Conservation (phyloP, 2,113 vertebrate genomes). For the Carassius auratus region DNA sequence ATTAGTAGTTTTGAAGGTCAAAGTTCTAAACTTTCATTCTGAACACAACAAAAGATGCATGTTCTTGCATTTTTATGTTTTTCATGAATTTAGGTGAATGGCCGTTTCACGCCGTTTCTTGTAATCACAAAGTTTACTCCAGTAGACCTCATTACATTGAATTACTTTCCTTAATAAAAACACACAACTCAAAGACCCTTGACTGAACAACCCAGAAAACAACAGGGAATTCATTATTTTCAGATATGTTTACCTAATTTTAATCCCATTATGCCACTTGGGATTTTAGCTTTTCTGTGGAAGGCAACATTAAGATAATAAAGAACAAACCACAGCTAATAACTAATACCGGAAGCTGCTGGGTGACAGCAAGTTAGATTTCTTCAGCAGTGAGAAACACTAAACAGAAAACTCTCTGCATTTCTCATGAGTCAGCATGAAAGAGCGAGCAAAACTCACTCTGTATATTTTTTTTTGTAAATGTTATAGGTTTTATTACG, state of each 20-base stretch:
- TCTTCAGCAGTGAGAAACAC: background rate
- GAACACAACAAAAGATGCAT: background rate
- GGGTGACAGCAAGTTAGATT: background rate
- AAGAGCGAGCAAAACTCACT: background rate
- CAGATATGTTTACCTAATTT: slow-evolving; percentile 57
- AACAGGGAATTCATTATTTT: slow-evolving; percentile 63
- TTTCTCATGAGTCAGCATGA: too few species aligned
- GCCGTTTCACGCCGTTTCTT: background rate
- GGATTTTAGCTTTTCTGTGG: slow-evolving; percentile 33
- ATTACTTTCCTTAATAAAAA: background rate
- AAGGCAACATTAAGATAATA: slow-evolving; percentile 37
- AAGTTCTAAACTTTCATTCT: background rate
- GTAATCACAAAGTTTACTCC: background rate
- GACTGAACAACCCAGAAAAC: slow-evolving; percentile 32
- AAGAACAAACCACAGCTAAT: background rate
- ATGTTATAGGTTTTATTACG: too few species aligned
- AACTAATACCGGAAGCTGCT: background rate
- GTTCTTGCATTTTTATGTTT: background rate
- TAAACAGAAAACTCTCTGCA: background rate
- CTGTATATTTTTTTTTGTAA: too few species aligned
- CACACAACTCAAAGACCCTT: background rate
- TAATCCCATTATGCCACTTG: slow-evolving; percentile 45
- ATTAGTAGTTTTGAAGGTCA: background rate
- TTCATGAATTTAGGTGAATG: background rate
- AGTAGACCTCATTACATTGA: background rate